Evolutionary conservation across 2,888 invertebrate genomes (phyloP).

Genomic region (Dioctria rufipes): DNA sequence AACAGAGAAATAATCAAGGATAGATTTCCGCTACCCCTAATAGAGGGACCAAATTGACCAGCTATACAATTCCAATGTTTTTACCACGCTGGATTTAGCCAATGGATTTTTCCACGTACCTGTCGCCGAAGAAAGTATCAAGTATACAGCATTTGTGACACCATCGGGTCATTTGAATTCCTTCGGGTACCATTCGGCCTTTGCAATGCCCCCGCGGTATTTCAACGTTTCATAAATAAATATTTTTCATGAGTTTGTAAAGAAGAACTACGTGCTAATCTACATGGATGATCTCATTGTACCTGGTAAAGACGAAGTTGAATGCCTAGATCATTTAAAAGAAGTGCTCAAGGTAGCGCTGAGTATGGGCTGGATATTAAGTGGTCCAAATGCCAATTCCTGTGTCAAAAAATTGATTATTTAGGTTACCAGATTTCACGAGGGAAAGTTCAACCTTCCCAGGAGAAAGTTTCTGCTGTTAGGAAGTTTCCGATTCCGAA

Average conservation of each 20-base stretch:
- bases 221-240: slow-evolving; percentile 61
- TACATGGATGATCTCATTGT: too few species aligned
- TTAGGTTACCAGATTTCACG: slow-evolving; percentile 17
- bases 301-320: too few species aligned
- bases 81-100: slow-evolving; percentile 52
- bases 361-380: slow-evolving; percentile 3
- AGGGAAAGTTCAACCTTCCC: not conserved
- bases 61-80: slow-evolving; percentile 17
- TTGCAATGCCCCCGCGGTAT: slow-evolving; percentile 44
- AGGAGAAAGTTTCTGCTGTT: not conserved
- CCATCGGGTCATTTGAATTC: slow-evolving; percentile 63
- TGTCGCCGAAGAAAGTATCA: slow-evolving; percentile 22
- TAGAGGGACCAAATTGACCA: slow-evolving; percentile 61
- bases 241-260: not conserved
- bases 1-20: slow-evolving; percentile 60
- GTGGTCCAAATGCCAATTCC: slow-evolving; percentile 7
- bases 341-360: too few species aligned
- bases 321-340: too few species aligned
- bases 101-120: slow-evolving; percentile 53
- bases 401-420: slow-evolving; percentile 6
- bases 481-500: not conserved
- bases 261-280: too few species aligned
- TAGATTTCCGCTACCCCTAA: slow-evolving; percentile 60
- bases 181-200: slow-evolving; percentile 61
- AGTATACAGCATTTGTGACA: slow-evolving; percentile 62